Evolutionary conservation across 2,797 vertebrate genomes (phyloP), one percentile per base, ranked within the genome.

Genomic region (Neomorphus geoffroyi): DNA sequence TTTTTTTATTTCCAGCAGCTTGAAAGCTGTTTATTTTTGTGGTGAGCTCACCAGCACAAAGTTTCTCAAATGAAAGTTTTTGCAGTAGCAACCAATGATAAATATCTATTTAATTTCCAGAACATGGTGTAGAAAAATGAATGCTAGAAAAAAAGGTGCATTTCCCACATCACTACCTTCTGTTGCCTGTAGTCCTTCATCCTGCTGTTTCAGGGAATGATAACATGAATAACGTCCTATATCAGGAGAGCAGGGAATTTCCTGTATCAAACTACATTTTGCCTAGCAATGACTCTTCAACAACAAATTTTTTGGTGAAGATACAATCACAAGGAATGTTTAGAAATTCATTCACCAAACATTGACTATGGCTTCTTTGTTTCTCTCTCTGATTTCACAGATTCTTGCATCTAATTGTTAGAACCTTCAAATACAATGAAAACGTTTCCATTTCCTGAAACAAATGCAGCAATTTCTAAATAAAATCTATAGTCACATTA

Each of bases 101-200:
- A 5, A 81, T 64, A 41, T 13, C 26, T 82, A 14, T 67, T 69
- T 80, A 13, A 56, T 86, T 90, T 64, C 35, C n/a, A 73, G 30
- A 66, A 7, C 8, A 41, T 0, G 0, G 12, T 23, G 67, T 73
- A 48, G 60, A 69, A 90, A 69, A 75, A 60, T 2, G 3, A 58
- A 72, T 72, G 5, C 4, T 66, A 53, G 51, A 54, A 81, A 54
- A 54, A 45, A 62, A 37, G 27, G 2, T 66, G 1, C 6, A 27
- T 90, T 78, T 91, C 60, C n/a, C 7, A 3, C 17, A 2, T 11
- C 12, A 41, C 12, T 45, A 43, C 24, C 15, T 82, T 80, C 19
- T 66, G 19, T 53, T 70, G 66, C 53, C 48, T 66, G 10, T 32
- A 6, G 3, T n/a, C 71, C 26, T 28, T 75, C n/a, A 58, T 46